Evolutionary conservation across 2,797 vertebrate genomes (phyloP).

Genomic region (Hydrophis major): DNA sequence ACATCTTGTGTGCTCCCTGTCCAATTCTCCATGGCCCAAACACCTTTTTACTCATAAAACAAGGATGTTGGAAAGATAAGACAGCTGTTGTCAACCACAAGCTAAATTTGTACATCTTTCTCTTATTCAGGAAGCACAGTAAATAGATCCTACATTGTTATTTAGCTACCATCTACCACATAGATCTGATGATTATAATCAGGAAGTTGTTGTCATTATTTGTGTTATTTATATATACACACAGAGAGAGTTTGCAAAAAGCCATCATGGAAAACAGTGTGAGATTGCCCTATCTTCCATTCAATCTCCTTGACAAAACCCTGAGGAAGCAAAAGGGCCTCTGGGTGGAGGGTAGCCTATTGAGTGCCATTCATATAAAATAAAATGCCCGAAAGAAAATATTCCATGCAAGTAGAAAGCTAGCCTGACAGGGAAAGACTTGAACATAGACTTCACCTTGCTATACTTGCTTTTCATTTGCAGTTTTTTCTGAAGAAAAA

Average conservation of each 20-base stretch:
- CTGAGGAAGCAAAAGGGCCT: neutral
- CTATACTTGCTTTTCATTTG: neutral
- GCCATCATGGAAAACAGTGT: neutral
- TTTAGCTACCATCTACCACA: neutral
- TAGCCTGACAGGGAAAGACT: neutral
- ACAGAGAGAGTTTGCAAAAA: too few species aligned
- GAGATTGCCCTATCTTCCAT: neutral
- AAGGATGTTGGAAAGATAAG: neutral
- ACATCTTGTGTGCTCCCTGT: fast-evolving
- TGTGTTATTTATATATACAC: neutral
- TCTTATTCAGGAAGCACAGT: neutral
- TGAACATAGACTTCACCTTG: neutral
- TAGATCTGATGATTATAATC: neutral
- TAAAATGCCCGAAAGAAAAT: neutral
- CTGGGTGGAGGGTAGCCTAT: neutral
- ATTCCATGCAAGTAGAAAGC: neutral
- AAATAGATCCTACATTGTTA: neutral
- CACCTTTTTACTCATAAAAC: neutral
- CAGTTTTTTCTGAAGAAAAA: neutral
- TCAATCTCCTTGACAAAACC: neutral
- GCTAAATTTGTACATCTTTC: neutral
- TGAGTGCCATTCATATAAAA: neutral
- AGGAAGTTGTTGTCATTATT: neutral
- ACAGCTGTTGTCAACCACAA: neutral
- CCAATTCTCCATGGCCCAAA: neutral